Evolutionary conservation across 2,888 invertebrate genomes (phyloP).

Genomic region (Lagria hirta): DNA sequence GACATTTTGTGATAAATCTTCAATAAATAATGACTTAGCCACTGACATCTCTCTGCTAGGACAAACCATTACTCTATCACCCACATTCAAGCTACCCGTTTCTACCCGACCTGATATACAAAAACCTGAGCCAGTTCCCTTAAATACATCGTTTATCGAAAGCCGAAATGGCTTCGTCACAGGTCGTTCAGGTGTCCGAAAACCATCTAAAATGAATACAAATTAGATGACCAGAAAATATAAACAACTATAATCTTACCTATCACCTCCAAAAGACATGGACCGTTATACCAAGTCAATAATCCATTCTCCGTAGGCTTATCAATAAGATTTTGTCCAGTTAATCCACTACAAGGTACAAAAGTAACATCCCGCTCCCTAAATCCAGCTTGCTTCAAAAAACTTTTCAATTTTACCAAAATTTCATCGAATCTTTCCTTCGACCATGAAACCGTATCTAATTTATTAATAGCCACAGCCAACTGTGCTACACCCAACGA

Average conservation of each 20-base stretch:
- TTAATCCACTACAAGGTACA: conserved; percentile 95
- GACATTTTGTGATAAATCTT: conserved; percentile 70
- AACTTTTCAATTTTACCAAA: conserved; percentile 73
- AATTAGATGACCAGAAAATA: background rate
- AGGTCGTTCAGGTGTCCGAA: conserved; percentile 83
- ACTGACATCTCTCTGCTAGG: conserved; percentile 82
- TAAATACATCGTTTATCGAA: conserved; percentile 93
- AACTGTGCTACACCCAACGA: conserved; percentile 88
- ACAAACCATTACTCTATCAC: conserved; percentile 85
- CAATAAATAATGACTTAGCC: conserved; percentile 72
- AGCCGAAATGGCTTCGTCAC: conserved; percentile 87
- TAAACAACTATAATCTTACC: conserved; percentile 54
- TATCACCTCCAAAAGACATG: conserved; percentile 81
- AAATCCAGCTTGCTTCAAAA: conserved; percentile 90
- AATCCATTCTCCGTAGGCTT: conserved; percentile 65
- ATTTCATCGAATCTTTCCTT: conserved; percentile 90
- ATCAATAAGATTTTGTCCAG: conserved; percentile 86
- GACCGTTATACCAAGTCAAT: conserved; percentile 79
- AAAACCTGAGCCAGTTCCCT: conserved; percentile 87
- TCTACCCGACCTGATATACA: conserved; percentile 90
- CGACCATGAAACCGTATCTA: conserved; percentile 95
- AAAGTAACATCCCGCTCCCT: conserved; percentile 83
- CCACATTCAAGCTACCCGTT: conserved; percentile 82
- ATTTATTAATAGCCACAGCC: conserved; percentile 94
- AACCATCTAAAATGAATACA: conserved; percentile 63